Evolutionary conservation across 1,140 invertebrate genomes (phyloP), one percentile per base, ranked within the genome.

Genomic region (Tetragonula clypearis): DNA sequence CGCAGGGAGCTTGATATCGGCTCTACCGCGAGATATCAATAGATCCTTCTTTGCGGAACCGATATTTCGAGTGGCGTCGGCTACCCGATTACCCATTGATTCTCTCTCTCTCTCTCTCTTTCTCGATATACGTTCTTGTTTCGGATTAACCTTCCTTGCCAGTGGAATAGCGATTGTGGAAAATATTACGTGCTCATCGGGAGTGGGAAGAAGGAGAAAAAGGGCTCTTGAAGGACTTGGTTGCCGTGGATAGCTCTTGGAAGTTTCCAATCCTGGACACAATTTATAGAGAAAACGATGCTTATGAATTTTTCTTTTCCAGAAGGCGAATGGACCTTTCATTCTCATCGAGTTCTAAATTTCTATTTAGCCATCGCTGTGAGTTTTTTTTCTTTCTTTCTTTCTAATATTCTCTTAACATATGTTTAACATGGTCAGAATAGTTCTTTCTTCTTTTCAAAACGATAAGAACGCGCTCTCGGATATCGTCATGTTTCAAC

Each of bases 11-110:
- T 14, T n/a, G 62, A 65, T 79, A 79, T 72, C 56, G 60, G 56
- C 21, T n/a, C 14, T 14, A 55, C 30, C 23, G n/a, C 60, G 60
- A 62, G 62, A 72, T 78, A 71, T 84, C 77, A 53, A 84, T 79
- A 58, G 26, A 21, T 1, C 11, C 68, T 56, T 72, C 77, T 79
- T 84, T 23, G 53, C 56, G 26, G 15, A 30, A 14, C 56, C 35
- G 41, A 76, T 76, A 58, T 74, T 74, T 55, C 71, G 49, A 26
- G n/a, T 72, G n/a, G n/a, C 11, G n/a, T 19, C 23, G 14, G 30
- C n/a, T 4, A 17, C 3, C 17, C 35, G 58, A n/a, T 79, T 17
- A 17, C 4, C 15, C 21, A 72, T 71, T 35, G 19, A n/a, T 66
- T 72, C 17, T 26, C 66, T 49, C 41, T 49, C 41, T 49, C 41